Base-by-base conservation (phyloP, 2,797 vertebrate genomes). In the Chromis chromis region DNA sequence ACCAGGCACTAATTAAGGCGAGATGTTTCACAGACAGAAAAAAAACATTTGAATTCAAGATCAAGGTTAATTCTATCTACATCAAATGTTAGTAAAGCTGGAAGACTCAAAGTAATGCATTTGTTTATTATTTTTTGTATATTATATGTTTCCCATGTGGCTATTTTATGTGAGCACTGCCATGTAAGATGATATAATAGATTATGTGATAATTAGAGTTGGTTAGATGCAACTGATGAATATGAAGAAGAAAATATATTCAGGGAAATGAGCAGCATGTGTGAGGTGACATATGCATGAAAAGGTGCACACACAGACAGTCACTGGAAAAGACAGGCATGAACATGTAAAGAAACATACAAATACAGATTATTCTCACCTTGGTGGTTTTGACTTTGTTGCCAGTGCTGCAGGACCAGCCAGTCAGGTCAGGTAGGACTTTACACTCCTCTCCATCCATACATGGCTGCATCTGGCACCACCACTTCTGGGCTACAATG, bases 361-460 rank as follows among this genome's bases (percentile, higher is more conserved):
- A 56, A 52, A 52, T 25, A 65, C 17, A 66, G 4, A 36, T 59
- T 56, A 1, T n/a, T 75, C 86, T 93, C 70, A 95, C 95, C 94
- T 95, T 95, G 76, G 94, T 95, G 83, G 95, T 96, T 93, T 95
- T 96, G 86, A 96, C 94, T 92, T 95, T 95, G 91, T 95, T 95
- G 44, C 94, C 94, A 0, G 93, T 95, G 87, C 94, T 95, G 92
- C 94, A 95, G 78, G 94, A 96, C 94, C 94, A 94, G 64, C 94
- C 94, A 6, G 93, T 95, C 74, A 95, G 91, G 81, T 96, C 94
- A 28, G 94, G 94, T 57, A 95, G 91, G 71, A 95, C 93, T 78
- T 94, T 95, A 65, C 94, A 95, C 83, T 95, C 94, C 81, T 95
- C 94, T n/a, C 94, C 94, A 0, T 94, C 94, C 93, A 95, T 91